A percentile compares a stretch with the other conserved stretches of the same genome.
Conservation (phyloP, 2,888 invertebrate species). For the Lissonota sp. region DNA sequence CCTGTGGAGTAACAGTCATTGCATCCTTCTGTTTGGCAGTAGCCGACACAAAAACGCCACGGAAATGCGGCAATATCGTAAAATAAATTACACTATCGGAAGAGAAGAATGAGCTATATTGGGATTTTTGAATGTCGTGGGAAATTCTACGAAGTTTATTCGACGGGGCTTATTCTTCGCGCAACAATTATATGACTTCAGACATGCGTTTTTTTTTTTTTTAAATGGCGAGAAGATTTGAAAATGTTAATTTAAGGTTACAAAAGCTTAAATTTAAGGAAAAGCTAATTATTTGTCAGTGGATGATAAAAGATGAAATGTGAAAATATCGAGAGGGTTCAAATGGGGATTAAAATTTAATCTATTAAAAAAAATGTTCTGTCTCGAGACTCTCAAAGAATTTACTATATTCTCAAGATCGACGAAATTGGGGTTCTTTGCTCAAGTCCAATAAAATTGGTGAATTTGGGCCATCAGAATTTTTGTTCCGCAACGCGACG, state of each 20-base stretch:
- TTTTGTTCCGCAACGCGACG: conserved; percentile 79
- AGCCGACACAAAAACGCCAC: no score
- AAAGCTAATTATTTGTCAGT: no score
- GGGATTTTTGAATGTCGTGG: conserved; percentile 21
- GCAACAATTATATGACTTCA: conserved; percentile 6
- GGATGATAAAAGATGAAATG: conserved; percentile 19
- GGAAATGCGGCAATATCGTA: conserved; percentile 53
- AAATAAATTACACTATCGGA: conserved; percentile 64
- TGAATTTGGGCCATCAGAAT: conserved; percentile 77
- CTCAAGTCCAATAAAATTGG: conserved; percentile 70
- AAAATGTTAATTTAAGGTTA: no score
- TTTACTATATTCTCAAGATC: conserved; percentile 50
- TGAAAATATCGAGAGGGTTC: conserved; percentile 15
- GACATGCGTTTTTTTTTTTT: no score
- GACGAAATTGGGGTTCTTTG: conserved; percentile 2
- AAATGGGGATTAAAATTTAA: conserved; percentile 10
- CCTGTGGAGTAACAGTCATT: no score
- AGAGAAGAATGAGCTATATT: conserved; percentile 46
- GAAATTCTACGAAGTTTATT: conserved; percentile 8
- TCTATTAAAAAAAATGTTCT: conserved; percentile 41
- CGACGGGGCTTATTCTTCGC: conserved; percentile 12
- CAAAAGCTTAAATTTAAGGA: no score
- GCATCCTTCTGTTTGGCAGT: no score
- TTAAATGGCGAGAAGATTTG: no score
- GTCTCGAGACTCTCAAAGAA: conserved; percentile 42